These are phyloP conservation scores for Gallinago jamesoni DNA, from an alignment of 2,113 vertebrate species.

Conservation along the genomic window DNA sequence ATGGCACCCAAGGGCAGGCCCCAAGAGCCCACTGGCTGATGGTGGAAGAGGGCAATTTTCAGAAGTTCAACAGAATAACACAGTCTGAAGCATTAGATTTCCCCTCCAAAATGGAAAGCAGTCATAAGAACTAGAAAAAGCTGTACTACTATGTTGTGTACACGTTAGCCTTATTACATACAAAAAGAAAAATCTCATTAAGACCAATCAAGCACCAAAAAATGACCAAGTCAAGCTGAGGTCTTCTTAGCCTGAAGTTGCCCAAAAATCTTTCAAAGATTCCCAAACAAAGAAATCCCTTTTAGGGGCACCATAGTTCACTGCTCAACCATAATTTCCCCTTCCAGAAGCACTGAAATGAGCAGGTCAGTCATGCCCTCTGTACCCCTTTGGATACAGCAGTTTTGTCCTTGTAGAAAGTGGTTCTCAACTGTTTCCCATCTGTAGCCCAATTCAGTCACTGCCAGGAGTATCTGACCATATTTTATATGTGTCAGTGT, in stretches of 20 bases:
- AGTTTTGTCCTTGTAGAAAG: not conserved
- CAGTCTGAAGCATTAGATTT: not conserved
- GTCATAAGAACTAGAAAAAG: not conserved
- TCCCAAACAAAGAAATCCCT: not conserved
- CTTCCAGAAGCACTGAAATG: not conserved
- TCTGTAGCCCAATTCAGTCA: not conserved
- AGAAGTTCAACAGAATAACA: not conserved
- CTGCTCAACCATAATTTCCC: not conserved
- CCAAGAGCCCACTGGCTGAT: not conserved
- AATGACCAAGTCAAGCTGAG: not conserved
- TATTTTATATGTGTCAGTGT: not conserved
- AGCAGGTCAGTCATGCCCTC: not conserved
- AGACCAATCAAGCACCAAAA: not conserved
- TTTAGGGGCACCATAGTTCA: not conserved
- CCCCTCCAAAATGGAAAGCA: not conserved
- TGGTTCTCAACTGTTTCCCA: not conserved
- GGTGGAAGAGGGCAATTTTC: not conserved
- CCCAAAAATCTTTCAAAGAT: not conserved
- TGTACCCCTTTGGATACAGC: not conserved
- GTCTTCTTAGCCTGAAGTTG: not conserved
- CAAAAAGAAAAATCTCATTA: not conserved
- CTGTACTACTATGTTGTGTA: not conserved
- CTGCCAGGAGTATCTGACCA: not conserved
- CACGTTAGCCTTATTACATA: not conserved
- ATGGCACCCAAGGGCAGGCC: not conserved